These are phyloP conservation scores for Malaclemys terrapin DNA, from an alignment of 2,113 vertebrate genomes.

Conservation along the genomic window DNA sequence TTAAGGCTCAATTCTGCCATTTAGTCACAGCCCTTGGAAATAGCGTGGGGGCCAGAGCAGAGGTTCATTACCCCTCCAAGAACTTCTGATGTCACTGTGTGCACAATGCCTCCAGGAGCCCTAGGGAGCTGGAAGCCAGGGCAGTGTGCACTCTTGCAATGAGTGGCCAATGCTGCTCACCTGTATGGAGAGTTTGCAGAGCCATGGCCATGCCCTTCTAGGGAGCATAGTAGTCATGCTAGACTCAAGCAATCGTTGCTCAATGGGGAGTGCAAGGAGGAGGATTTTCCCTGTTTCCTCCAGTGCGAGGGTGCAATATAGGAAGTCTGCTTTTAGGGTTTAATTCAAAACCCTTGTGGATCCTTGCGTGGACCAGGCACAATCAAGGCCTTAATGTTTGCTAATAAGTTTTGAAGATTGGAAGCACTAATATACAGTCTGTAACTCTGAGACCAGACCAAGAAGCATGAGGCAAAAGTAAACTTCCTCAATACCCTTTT, in stretches of 20 bases:
- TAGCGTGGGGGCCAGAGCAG: neutral
- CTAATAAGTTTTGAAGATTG: neutral
- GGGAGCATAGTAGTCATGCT: neutral
- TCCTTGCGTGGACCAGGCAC: neutral
- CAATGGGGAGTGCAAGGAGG: neutral
- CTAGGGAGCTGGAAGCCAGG: neutral
- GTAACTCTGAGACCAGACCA: neutral
- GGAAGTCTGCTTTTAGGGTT: neutral
- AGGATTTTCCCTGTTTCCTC: neutral
- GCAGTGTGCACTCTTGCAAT: neutral
- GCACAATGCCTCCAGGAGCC: neutral
- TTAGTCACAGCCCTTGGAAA: neutral
- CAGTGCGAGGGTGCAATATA: neutral
- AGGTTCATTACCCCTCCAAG: neutral
- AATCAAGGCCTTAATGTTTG: conserved; percentile 19
- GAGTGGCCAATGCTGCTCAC: neutral
- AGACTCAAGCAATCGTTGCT: neutral
- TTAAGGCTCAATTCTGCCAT: neutral
- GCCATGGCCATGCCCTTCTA: neutral
- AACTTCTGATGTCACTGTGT: neutral
- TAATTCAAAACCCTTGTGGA: neutral
- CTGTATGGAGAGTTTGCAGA: neutral
- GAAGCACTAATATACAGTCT: neutral
- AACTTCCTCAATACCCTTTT: conserved; percentile 7
- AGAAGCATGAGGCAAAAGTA: neutral